phyloP scores from a whole-genome alignment of 2,888 invertebrate species.

The Mythimna lalbum region DNA sequence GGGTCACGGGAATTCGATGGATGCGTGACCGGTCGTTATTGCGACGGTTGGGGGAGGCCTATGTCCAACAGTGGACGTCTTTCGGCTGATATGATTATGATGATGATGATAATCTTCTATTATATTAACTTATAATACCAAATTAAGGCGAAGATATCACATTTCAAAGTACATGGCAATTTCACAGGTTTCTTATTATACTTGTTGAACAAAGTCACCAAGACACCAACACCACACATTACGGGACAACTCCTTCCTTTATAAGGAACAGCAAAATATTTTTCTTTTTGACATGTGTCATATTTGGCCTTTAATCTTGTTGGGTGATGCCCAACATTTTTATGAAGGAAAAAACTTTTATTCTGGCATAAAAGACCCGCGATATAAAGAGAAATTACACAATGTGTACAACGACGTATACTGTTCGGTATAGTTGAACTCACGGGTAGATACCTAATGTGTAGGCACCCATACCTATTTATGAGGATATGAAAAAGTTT shows the following conservation, averaged over 20 bases:
- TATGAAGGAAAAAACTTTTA: conserved; percentile 54
- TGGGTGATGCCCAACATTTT: conserved; percentile 48
- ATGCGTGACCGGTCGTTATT: too few species aligned
- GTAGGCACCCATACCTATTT: conserved; percentile 7
- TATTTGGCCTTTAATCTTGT: conserved; percentile 56
- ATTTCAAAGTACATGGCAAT: too few species aligned
- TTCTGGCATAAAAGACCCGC: conserved; percentile 47
- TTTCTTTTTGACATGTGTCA: conserved; percentile 54
- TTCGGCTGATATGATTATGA: too few species aligned
- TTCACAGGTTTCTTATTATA: too few species aligned
- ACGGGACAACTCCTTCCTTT: conserved; percentile 30
- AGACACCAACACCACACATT: not conserved
- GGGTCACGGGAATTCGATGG: too few species aligned
- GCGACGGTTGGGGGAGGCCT: too few species aligned
- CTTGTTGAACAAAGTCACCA: conserved; percentile 12
- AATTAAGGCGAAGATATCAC: too few species aligned
- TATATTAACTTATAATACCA: too few species aligned
- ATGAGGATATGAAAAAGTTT: not conserved
- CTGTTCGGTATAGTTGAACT: conserved; percentile 23
- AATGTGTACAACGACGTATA: conserved; percentile 24
- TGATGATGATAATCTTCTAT: too few species aligned
- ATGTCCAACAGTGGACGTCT: too few species aligned
- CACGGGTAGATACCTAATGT: conserved; percentile 1
- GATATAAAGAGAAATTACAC: conserved; percentile 49
- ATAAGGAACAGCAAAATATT: conserved; percentile 47